phyloP scores from a whole-genome alignment of 2,113 vertebrate genomes.

The Fregetta grallaria region DNA sequence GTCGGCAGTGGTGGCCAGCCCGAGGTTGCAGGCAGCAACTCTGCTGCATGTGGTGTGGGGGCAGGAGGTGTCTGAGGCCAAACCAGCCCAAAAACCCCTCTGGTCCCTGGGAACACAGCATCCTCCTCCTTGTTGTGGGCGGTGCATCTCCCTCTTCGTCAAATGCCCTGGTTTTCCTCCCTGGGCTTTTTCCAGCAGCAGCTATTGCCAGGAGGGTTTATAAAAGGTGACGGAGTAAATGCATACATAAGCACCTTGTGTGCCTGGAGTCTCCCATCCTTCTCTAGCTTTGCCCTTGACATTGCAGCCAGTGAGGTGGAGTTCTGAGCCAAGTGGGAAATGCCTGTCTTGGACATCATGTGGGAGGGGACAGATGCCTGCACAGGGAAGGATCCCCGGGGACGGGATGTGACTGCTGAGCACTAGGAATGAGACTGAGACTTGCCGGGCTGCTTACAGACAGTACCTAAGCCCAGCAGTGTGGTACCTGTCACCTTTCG shows the following conservation, averaged over 20 bases:
- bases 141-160: background rate
- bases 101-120: background rate
- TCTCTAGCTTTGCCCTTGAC: background rate
- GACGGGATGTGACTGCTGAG: background rate
- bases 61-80: background rate
- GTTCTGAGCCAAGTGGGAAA: conserved; percentile 11
- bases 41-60: background rate
- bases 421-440: background rate
- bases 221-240: background rate
- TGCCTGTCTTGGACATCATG: background rate
- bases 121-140: background rate
- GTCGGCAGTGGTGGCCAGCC: accelerated
- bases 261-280: background rate
- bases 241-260: background rate
- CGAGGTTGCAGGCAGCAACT: background rate
- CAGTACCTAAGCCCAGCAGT: background rate
- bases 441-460: background rate
- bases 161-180: background rate
- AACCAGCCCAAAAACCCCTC: background rate
- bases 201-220: background rate
- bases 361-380: background rate
- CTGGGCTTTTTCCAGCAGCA: background rate
- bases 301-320: accelerated
- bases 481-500: background rate
- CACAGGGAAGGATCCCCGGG: background rate